phyloP scores from a whole-genome alignment of 2,113 vertebrate species.

The Salvelinus namaycush region DNA sequence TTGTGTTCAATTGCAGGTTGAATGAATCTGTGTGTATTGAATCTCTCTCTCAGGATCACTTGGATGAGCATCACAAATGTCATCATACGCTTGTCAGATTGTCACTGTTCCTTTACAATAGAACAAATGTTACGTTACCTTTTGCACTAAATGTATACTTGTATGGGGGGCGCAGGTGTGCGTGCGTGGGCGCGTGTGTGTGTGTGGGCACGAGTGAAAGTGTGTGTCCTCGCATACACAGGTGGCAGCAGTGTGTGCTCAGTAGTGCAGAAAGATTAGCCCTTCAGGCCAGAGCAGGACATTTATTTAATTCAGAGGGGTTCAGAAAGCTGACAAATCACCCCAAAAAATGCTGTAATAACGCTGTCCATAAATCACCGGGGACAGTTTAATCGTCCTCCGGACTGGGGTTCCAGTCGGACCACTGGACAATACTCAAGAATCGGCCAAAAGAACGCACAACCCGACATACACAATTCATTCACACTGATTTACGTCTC shows the following conservation, averaged over 20 bases:
- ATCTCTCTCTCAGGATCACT: background rate
- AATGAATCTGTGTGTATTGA: constrained; percentile 23
- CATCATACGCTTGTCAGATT: constrained; percentile 11
- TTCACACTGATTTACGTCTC: background rate
- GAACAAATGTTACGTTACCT: background rate
- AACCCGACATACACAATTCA: constrained; percentile 8
- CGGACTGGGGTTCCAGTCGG: constrained; percentile 51
- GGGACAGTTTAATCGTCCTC: constrained; percentile 78
- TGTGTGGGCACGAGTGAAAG: background rate
- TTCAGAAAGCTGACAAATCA: constrained; percentile 71
- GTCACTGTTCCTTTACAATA: background rate
- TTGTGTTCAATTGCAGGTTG: constrained; percentile 14
- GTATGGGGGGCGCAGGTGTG: background rate
- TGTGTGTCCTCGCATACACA: constrained; percentile 19
- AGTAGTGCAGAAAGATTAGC: constrained; percentile 50
- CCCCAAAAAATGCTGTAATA: constrained; percentile 64
- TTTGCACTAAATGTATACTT: too few relatives aligned
- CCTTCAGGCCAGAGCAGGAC: constrained; percentile 57
- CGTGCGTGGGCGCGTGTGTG: background rate
- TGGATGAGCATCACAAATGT: constrained; percentile 5
- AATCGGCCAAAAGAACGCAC: constrained; percentile 40
- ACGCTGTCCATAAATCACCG: constrained; percentile 68
- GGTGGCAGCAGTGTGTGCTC: constrained; percentile 38
- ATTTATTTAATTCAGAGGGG: constrained; percentile 73
- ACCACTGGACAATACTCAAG: constrained; percentile 40